Evolutionary conservation across 92 coral and sea anemone species (phyloP), one percentile per base, ranked within the genome.

Genomic region (Porites cylindrica): DNA sequence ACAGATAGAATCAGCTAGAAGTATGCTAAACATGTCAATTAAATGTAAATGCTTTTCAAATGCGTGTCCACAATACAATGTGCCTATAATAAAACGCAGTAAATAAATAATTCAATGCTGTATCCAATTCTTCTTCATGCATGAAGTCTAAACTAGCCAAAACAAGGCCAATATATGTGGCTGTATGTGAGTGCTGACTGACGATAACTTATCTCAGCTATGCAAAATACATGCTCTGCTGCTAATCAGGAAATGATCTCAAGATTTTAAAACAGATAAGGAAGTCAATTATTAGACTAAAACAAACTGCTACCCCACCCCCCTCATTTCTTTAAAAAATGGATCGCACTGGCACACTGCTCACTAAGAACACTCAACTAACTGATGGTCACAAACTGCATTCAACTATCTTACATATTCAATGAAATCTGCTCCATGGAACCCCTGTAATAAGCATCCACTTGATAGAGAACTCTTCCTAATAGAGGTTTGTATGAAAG

Each of bases 221-320:
- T 29, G 18, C 62, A 69, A 18, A 1, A 81, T 38, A 38, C 47
- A 4, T 2, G 72, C 58, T 14, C 16, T 56, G 61, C 17, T 56
- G 61, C 11, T 4, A 54, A 56, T 52, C 58, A 82, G 56, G 65
- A 67, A 82, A 58, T 58, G 12, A 18, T 43, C 19, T 29, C 67
- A 18, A 69, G 85, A 81, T 81, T 69, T 29, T 9, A 17, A 81
- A 81, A 52, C 9, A 14, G 74, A 80, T 80, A 80, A 79, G 82
- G 18, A 1, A 69, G 61, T 56, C 4, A 8, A 56, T 38, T 38
- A 38, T 38, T 38, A 38, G 47, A 38, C 6, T 4, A 38, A 38
- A 0, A 38, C 47, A 38, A 38, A 0, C 47, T 38, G 47, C 47
- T 38, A 38, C 47, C 47, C 47, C 47, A 3, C 47, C 47, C 47